phyloP scores from a whole-genome alignment of 2,113 vertebrate genomes.

The Leucoraja erinaceus region DNA sequence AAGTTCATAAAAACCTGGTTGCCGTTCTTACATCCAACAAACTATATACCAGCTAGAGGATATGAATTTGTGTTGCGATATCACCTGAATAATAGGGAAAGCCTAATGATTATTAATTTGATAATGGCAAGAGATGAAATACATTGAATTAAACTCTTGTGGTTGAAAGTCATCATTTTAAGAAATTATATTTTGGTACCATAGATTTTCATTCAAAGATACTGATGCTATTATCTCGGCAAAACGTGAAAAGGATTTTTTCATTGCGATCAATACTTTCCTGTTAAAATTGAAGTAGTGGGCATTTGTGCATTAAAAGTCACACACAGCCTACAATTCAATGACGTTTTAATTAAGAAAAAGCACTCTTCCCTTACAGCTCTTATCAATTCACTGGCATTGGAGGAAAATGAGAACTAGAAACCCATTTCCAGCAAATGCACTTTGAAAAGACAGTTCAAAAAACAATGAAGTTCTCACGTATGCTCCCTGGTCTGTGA shows the following conservation, averaged over 20 bases:
- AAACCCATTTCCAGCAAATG: neutral
- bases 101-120: slow-evolving; percentile 18
- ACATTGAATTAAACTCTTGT: neutral
- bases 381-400: neutral
- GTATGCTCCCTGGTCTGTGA: neutral
- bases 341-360: slow-evolving; percentile 20
- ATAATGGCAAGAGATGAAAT: neutral
- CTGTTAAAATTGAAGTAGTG: slow-evolving; percentile 5
- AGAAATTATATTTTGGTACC: neutral
- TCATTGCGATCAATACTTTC: slow-evolving; percentile 25
- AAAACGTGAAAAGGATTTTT: neutral
- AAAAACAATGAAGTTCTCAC: neutral
- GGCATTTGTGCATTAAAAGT: neutral
- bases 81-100: neutral
- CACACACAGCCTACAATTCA: neutral
- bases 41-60: neutral
- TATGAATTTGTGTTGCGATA: slow-evolving; percentile 2
- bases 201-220: neutral
- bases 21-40: no score
- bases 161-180: neutral
- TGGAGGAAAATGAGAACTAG: neutral
- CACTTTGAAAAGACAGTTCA: neutral
- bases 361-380: neutral
- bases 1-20: no score
- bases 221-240: slow-evolving; percentile 8